A percentile compares a stretch with the other conserved stretches of the same genome.
These are phyloP conservation scores for Podiceps cristatus DNA, from an alignment of 2,113 vertebrate genomes.

Conservation along the genomic window DNA sequence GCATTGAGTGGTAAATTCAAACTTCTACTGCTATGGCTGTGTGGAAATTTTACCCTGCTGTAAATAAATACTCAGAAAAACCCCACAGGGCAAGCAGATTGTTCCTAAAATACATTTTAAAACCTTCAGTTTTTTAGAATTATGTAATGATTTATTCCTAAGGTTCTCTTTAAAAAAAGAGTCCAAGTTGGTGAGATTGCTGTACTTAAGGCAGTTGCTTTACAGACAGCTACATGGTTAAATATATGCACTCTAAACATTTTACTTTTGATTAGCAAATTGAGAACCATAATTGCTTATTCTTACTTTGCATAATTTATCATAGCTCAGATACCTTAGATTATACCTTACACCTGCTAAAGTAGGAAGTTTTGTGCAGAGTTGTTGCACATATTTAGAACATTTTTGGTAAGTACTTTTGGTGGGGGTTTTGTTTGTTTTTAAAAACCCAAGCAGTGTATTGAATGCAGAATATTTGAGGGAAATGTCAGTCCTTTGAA, in stretches of 20 bases:
- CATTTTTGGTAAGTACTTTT: background rate
- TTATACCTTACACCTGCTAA: background rate
- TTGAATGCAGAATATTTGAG: background rate
- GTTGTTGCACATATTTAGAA: background rate
- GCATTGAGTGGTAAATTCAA: background rate
- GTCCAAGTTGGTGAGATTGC: background rate
- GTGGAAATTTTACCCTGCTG: background rate
- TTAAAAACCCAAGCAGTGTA: background rate
- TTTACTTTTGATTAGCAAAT: background rate
- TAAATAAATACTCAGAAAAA: background rate
- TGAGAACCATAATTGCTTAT: background rate
- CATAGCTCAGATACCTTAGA: background rate
- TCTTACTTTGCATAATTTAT: background rate
- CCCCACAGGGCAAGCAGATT: background rate
- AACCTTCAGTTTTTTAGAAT: background rate
- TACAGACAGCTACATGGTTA: background rate
- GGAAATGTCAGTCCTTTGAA: background rate
- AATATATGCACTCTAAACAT: background rate
- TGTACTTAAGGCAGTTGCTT: background rate
- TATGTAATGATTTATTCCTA: background rate
- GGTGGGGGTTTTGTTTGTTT: too few species aligned
- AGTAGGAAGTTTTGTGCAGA: background rate
- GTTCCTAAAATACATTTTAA: background rate
- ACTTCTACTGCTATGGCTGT: background rate
- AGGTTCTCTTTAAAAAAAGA: background rate